Evolutionary conservation across 2,113 vertebrate genomes (phyloP).

Genomic region (Pontoporia blainvillei): DNA sequence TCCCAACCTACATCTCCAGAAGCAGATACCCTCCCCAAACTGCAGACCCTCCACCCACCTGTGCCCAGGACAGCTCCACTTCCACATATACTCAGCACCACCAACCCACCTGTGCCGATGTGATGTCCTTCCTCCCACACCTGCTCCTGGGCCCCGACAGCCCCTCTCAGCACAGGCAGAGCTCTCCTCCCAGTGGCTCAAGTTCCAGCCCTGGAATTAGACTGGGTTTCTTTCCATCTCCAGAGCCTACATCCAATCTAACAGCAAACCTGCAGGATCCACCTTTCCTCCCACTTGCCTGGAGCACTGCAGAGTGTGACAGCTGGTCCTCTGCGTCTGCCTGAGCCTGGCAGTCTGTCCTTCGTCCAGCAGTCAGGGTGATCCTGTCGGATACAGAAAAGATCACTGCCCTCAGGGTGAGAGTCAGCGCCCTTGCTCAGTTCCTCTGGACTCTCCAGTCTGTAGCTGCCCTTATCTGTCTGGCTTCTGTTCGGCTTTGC

Average conservation of each 20-base stretch:
- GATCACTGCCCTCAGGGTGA: neutral
- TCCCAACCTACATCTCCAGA: fast-evolving
- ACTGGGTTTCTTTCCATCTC: neutral
- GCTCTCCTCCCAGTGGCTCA: too few species aligned
- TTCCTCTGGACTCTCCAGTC: fast-evolving
- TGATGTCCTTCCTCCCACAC: fast-evolving
- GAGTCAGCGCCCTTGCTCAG: neutral
- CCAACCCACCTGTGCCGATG: neutral
- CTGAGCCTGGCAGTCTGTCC: too few species aligned
- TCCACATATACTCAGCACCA: fast-evolving
- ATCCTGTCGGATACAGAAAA: fast-evolving
- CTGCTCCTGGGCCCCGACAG: neutral
- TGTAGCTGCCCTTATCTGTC: neutral
- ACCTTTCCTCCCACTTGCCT: neutral
- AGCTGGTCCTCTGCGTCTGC: fast-evolving
- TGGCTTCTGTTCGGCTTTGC: neutral
- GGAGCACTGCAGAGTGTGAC: fast-evolving
- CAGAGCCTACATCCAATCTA: fast-evolving
- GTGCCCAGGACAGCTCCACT: too few species aligned
- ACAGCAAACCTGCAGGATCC: neutral
- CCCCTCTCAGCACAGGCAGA: too few species aligned
- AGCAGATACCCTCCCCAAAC: fast-evolving
- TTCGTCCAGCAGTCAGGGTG: neutral
- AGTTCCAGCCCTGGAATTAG: fast-evolving
- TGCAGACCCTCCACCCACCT: neutral